Evolutionary conservation across 92 coral and sea anemone genomes (phyloP).

Genomic region (Zoanthus gigantus): DNA sequence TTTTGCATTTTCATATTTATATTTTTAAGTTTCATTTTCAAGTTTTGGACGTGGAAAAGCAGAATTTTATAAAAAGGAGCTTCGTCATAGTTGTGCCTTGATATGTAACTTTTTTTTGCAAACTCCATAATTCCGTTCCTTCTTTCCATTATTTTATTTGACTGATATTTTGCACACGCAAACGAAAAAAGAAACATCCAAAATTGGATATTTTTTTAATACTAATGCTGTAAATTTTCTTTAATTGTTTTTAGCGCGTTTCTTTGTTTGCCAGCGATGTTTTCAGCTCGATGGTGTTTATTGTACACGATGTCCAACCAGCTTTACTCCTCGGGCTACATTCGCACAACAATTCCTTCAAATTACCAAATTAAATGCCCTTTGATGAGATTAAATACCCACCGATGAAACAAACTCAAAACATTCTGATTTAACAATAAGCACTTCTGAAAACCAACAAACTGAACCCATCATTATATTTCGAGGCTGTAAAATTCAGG

Average conservation of each 20-base stretch:
- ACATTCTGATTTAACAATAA: constrained; percentile 52
- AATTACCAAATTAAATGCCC: constrained; percentile 78
- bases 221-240: not conserved
- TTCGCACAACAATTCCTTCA: constrained; percentile 63
- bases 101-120: no score
- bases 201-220: not conserved
- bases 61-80: not conserved
- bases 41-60: not conserved
- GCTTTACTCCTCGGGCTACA: constrained; percentile 51
- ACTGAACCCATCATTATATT: constrained; percentile 40
- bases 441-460: constrained; percentile 65
- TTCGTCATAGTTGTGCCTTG: no score
- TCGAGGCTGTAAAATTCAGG: constrained; percentile 60
- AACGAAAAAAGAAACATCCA: not conserved
- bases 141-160: not conserved
- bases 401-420: constrained; percentile 70
- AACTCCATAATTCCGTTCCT: no score
- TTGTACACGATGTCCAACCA: not conserved
- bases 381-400: constrained; percentile 79
- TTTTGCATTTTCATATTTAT: not conserved
- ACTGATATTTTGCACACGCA: not conserved
- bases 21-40: not conserved
- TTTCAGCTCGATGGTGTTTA: not conserved
- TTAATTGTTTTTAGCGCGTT: not conserved
- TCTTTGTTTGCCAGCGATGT: not conserved